These are phyloP conservation scores for Euleptes europaea DNA, from an alignment of 2,113 vertebrate species.

Conservation along the genomic window DNA sequence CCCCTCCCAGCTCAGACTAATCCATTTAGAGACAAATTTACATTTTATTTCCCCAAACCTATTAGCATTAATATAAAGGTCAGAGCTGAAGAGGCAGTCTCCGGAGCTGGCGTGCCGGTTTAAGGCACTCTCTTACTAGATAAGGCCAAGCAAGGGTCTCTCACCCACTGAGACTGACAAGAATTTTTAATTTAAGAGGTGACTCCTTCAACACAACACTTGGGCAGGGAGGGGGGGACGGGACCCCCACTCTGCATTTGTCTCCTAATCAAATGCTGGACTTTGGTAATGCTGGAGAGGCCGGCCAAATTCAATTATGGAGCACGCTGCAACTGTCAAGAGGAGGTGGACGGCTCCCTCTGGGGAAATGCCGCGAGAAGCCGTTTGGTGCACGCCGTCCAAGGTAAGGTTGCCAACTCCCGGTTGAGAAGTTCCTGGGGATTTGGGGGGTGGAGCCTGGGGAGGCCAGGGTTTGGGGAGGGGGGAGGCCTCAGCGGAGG, in stretches of 20 bases:
- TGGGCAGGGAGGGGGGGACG: slow-evolving; percentile 13
- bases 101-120: slow-evolving; percentile 64
- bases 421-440: no score
- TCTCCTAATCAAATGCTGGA: slow-evolving; percentile 36
- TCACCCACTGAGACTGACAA: slow-evolving; percentile 56
- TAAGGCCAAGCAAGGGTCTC: slow-evolving; percentile 52
- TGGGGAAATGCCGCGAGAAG: neutral
- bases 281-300: neutral
- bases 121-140: slow-evolving; percentile 60
- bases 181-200: slow-evolving; percentile 63
- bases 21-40: slow-evolving; percentile 75
- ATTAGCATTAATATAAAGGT: slow-evolving; percentile 74
- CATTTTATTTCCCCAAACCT: slow-evolving; percentile 75
- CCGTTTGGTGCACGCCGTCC: rapidly evolving
- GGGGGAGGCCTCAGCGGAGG: no score
- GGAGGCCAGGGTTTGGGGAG: no score
- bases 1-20: slow-evolving; percentile 67
- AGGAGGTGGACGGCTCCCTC: neutral
- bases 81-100: slow-evolving; percentile 63
- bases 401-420: no score
- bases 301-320: neutral
- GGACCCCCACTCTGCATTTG: slow-evolving; percentile 10
- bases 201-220: slow-evolving; percentile 16
- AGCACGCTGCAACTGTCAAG: neutral
- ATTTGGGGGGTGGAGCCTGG: no score